These are phyloP conservation scores for Trachelus iudaicus DNA, from an alignment of 2,888 invertebrate species.

Conservation along the genomic window DNA sequence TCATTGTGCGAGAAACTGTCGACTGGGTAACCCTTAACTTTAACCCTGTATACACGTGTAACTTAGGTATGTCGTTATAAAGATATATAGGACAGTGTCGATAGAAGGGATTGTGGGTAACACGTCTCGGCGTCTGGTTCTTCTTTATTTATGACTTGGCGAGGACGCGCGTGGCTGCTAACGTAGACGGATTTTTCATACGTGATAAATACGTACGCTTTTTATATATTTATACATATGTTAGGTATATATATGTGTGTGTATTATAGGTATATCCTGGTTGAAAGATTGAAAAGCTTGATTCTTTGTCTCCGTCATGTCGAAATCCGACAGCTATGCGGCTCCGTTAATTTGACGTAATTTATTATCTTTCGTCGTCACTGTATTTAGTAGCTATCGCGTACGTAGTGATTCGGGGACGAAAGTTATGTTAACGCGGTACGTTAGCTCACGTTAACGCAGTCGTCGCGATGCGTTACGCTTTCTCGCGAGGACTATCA, in stretches of 20 bases:
- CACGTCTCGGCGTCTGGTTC: not conserved
- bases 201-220: not conserved
- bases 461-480: not conserved
- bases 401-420: not conserved
- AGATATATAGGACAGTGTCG: not conserved
- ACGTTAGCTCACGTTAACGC: not conserved
- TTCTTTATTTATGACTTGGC: not conserved
- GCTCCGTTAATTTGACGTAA: not conserved
- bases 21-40: not conserved
- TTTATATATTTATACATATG: not conserved
- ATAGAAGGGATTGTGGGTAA: not conserved
- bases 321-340: not conserved
- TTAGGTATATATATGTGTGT: too few relatives aligned
- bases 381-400: not conserved
- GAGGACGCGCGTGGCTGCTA: not conserved
- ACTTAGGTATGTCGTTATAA: not conserved
- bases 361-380: not conserved
- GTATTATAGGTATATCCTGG: not conserved
- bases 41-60: too few relatives aligned
- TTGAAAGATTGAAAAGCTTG: not conserved
- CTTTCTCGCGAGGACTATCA: not conserved
- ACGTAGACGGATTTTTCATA: not conserved
- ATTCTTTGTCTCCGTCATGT: not conserved
- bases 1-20: not conserved
- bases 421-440: not conserved